Base-by-base conservation (phyloP, 2,113 vertebrate species). In the Gymnocephalus cernua region DNA sequence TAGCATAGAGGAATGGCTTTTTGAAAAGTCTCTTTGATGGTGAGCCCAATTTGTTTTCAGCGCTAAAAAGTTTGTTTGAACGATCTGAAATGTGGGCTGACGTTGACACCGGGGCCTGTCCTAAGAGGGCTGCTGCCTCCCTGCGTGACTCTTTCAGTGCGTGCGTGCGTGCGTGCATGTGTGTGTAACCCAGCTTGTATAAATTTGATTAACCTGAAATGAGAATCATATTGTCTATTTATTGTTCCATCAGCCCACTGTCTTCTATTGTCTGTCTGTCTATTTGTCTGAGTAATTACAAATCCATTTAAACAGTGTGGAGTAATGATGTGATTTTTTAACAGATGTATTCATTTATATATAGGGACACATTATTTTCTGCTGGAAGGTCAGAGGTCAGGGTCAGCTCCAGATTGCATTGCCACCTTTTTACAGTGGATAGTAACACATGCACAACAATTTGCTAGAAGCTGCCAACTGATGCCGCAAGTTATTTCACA, bases 1-100 rank as follows among this genome's bases (percentile, higher is more conserved):
- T 88, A 86, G 80, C 84, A 73, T 38, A 85, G 86, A 91, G 86
- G 89, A 93, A 92, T 83, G 79, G 74, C 83, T 90, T 92, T 92
- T 93, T 89, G 77, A 90, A 88, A 88, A 89, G 88, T 90, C 91
- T 89, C 90, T 94, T 94, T 93, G 89, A 93, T 92, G 91, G 84
- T 84, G 91, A 92, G 91, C 87, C 87, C 89, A 93, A 89, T 92
- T 91, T 92, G 89, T 93, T 91, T 91, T 88, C 84, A 82, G 79
- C 41, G 51, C 86, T 91, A 82, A 89, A 92, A 91, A 93, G 77
- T 91, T 91, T 80, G 85, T 91, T 89, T 86, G 80, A 91, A 86
- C 53, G 68, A 72, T 86, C 64, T 11, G 79, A 84, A 87, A 82
- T 63, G 59, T 19, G 76, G 91, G 69, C 80, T 75, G 82, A 85